Percentiles rank a stretch among this genome's conserved stretches.
phyloP scores from a whole-genome alignment of 2,113 vertebrate species.

The Apteryx owenii region DNA sequence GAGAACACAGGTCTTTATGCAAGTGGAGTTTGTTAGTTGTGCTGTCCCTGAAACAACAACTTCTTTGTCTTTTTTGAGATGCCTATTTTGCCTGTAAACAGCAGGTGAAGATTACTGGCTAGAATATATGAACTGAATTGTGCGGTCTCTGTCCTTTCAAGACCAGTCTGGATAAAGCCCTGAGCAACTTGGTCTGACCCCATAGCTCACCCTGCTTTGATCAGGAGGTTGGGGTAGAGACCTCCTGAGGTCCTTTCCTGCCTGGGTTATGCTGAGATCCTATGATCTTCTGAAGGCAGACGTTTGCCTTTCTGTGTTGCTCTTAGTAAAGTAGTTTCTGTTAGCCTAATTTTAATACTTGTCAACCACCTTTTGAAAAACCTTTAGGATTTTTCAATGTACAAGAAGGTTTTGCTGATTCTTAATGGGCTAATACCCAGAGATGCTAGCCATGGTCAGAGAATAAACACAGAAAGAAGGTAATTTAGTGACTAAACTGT shows the following conservation, averaged over 20 bases:
- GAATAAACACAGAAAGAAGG: not conserved
- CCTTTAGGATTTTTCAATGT: not conserved
- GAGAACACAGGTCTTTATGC: not conserved
- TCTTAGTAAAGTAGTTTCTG: not conserved
- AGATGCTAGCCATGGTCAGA: not conserved
- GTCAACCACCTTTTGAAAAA: not conserved
- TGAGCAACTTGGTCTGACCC: not conserved
- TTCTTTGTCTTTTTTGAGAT: not conserved
- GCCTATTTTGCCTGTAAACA: not conserved
- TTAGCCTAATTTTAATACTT: not conserved
- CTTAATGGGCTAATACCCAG: not conserved
- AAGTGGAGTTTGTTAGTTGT: not conserved
- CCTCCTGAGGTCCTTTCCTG: not conserved
- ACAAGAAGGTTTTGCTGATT: not conserved
- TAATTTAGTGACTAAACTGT: not conserved
- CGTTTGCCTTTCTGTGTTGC: not conserved
- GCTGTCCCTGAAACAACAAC: not conserved
- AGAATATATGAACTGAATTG: not conserved
- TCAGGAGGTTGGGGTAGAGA: not conserved
- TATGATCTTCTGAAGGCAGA: not conserved
- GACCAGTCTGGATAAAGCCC: not conserved
- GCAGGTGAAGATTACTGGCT: not conserved
- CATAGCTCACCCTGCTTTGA: not conserved
- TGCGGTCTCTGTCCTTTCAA: not conserved
- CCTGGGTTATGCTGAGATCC: not conserved